Evolutionary conservation across 2,113 vertebrate species (phyloP).

Genomic region (Polypterus bichir): DNA sequence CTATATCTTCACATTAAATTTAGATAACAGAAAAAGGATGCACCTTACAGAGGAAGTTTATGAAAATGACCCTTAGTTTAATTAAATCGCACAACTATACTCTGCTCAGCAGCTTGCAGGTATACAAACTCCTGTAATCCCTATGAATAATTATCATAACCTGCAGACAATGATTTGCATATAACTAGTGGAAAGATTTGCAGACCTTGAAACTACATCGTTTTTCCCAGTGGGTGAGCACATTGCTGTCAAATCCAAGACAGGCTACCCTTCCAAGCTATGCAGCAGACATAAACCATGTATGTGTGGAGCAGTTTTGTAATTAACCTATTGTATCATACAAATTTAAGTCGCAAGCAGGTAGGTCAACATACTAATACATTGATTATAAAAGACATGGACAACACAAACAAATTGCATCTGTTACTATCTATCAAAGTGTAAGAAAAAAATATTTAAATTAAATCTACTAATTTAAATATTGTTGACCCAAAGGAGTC

Average conservation of each 20-base stretch:
- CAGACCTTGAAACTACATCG: conserved; percentile 12
- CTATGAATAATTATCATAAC: conserved; percentile 12
- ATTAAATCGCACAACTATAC: background rate
- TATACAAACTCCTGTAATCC: background rate
- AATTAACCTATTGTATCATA: conserved; percentile 35
- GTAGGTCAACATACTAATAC: conserved; percentile 21
- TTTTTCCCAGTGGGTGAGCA: conserved; percentile 11
- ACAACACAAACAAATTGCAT: background rate
- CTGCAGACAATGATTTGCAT: conserved; percentile 15
- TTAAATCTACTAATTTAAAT: no score
- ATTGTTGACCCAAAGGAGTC: no score
- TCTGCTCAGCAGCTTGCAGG: conserved; percentile 1
- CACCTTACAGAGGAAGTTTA: background rate
- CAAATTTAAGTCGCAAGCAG: conserved; percentile 25
- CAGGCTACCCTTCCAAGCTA: conserved; percentile 21
- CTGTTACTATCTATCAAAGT: background rate
- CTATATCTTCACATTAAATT: no score
- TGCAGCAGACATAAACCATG: conserved; percentile 30
- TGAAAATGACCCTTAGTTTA: background rate
- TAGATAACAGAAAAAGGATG: no score
- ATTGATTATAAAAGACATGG: conserved; percentile 21
- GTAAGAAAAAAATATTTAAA: no score
- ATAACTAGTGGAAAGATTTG: conserved; percentile 12
- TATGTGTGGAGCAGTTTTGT: conserved; percentile 28
- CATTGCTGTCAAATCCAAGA: conserved; percentile 20